phyloP scores from a whole-genome alignment of 2,797 vertebrate genomes.

The Neostethus bicornis region DNA sequence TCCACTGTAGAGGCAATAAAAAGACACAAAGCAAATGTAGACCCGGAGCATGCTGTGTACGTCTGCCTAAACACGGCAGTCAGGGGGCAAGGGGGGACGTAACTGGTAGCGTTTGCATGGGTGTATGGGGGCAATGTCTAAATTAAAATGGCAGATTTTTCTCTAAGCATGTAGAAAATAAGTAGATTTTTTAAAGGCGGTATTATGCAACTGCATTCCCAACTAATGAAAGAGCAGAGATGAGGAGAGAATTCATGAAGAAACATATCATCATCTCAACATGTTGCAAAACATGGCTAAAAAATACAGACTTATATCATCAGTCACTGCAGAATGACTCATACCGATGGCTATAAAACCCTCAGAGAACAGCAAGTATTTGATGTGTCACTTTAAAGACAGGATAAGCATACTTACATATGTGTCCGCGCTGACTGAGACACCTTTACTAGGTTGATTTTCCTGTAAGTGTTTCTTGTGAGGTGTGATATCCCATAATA shows the following conservation, averaged over 20 bases:
- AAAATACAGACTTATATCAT: slow-evolving; percentile 16
- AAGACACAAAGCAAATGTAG: slow-evolving; percentile 54
- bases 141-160: slow-evolving; percentile 25
- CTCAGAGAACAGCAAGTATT: slow-evolving; percentile 8
- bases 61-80: slow-evolving; percentile 47
- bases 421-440: slow-evolving; percentile 34
- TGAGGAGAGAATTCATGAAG: slow-evolving; percentile 39
- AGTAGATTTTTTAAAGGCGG: slow-evolving; percentile 45
- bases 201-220: slow-evolving; percentile 56
- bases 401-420: slow-evolving; percentile 65
- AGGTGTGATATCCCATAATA: slow-evolving; percentile 90
- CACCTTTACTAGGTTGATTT: slow-evolving; percentile 51
- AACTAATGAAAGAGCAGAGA: slow-evolving; percentile 68
- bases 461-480: slow-evolving; percentile 76
- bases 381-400: slow-evolving; percentile 14
- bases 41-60: slow-evolving; percentile 34
- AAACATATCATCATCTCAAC: slow-evolving; percentile 53
- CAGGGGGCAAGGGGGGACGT: slow-evolving; percentile 21
- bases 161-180: slow-evolving; percentile 20
- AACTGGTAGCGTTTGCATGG: background rate
- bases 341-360: slow-evolving; percentile 22
- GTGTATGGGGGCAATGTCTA: slow-evolving; percentile 1
- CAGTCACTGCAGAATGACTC: background rate
- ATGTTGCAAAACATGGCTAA: slow-evolving; percentile 36
- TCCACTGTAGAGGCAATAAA: slow-evolving; percentile 63